These are phyloP conservation scores for Chrysina gloriosa DNA, from an alignment of 2,888 invertebrate species.

Conservation along the genomic window DNA sequence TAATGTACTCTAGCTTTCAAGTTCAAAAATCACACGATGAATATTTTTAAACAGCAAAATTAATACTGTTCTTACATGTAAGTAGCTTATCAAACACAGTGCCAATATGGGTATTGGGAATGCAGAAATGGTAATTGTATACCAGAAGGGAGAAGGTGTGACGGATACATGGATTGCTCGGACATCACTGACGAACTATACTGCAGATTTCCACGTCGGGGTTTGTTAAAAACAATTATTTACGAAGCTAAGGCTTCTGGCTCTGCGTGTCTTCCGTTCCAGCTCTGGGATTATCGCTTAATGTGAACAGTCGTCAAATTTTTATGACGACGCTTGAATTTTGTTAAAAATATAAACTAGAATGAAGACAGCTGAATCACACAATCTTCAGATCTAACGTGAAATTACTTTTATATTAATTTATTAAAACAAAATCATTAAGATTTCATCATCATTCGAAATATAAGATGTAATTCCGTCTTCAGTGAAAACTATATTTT, in stretches of 20 bases:
- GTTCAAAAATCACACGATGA: not conserved
- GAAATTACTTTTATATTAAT: too few relatives aligned
- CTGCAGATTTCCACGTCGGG: constrained; percentile 66
- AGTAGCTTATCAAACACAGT: constrained; percentile 54
- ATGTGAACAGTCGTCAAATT: constrained; percentile 61
- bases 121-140: constrained; percentile 73
- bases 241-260: constrained; percentile 30
- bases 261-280: constrained; percentile 64
- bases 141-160: constrained; percentile 69
- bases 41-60: not conserved
- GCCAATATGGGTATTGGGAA: constrained; percentile 67
- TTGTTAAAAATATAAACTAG: not conserved
- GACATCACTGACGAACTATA: constrained; percentile 74
- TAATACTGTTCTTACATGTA: constrained; percentile 59
- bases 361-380: too few relatives aligned
- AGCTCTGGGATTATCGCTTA: constrained; percentile 61
- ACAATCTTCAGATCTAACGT: too few relatives aligned
- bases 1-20: too few relatives aligned
- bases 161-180: constrained; percentile 71
- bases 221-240: constrained; percentile 58
- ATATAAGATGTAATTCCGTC: too few relatives aligned
- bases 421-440: too few relatives aligned
- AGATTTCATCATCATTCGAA: too few relatives aligned
- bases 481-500: too few relatives aligned
- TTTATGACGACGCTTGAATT: not conserved